Evolutionary conservation across 1,140 invertebrate species (phyloP).

Genomic region (Drosophila bifasciata): DNA sequence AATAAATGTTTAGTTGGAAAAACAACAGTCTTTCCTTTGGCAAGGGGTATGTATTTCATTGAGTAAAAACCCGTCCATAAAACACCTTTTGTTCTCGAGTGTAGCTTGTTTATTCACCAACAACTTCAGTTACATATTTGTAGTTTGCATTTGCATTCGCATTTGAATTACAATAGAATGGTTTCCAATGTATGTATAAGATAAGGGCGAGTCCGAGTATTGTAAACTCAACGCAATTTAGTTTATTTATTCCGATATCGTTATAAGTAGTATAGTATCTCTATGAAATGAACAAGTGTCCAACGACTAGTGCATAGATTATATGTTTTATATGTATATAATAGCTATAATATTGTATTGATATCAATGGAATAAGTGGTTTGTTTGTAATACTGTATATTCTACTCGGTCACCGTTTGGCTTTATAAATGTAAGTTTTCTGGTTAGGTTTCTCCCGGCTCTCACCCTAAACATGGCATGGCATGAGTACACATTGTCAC

Average conservation of each 20-base stretch:
- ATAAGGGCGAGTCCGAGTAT: conserved; percentile 41
- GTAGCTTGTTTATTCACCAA: conserved; percentile 84
- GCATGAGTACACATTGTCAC: conserved; percentile 50
- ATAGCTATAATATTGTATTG: conserved; percentile 14
- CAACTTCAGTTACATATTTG: conserved; percentile 81
- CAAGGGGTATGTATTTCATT: too few relatives aligned
- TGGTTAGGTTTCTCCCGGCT: conserved; percentile 49
- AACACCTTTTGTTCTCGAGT: conserved; percentile 44
- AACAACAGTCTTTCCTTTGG: too few relatives aligned
- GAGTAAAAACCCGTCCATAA: too few relatives aligned
- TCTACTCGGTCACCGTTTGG: conserved; percentile 41
- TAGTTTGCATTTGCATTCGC: conserved; percentile 61
- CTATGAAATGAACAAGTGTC: conserved; percentile 50
- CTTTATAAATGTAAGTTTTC: conserved; percentile 32
- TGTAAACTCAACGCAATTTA: conserved; percentile 62
- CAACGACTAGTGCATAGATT: conserved; percentile 26
- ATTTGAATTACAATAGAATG: conserved; percentile 50
- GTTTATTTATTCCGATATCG: conserved; percentile 40
- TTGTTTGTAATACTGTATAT: conserved; percentile 27
- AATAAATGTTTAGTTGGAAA: not conserved
- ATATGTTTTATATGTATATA: conserved; percentile 26
- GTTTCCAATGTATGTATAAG: conserved; percentile 53
- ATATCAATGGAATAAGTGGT: conserved; percentile 8
- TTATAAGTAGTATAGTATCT: conserved; percentile 54
- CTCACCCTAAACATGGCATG: conserved; percentile 64